phyloP scores from a whole-genome alignment of 2,113 vertebrate genomes.

The Apodemus sylvaticus region DNA sequence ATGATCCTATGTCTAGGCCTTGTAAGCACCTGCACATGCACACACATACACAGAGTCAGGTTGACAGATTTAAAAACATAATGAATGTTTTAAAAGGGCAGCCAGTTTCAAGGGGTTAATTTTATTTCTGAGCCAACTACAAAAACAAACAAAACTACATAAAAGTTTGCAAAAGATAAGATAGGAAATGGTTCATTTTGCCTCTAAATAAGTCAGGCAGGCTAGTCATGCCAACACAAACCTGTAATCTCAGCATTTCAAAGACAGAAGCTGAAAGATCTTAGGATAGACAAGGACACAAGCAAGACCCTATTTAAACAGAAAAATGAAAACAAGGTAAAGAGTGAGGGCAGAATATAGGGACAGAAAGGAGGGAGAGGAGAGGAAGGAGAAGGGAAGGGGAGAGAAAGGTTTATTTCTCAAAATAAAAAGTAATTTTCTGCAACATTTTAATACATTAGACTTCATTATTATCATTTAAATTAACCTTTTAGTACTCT shows the following conservation, averaged over 20 bases:
- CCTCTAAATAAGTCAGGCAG: not conserved
- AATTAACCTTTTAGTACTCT: not conserved
- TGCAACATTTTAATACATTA: not conserved
- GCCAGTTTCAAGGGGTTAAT: not conserved
- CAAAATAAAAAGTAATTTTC: not conserved
- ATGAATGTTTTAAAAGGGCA: not conserved
- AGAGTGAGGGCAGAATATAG: accelerated
- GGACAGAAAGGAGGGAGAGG: too few relatives aligned
- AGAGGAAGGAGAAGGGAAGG: too few relatives aligned
- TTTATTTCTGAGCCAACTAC: not conserved
- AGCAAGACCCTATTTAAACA: not conserved
- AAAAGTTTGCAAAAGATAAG: not conserved
- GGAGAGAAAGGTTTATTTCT: too few relatives aligned
- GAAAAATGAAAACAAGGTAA: too few relatives aligned
- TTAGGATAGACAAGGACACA: not conserved
- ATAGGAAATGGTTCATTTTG: not conserved
- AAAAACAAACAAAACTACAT: not conserved
- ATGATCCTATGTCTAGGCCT: not conserved
- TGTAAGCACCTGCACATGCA: not conserved
- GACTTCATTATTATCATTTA: not conserved
- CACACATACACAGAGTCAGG: not conserved
- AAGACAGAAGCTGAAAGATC: not conserved
- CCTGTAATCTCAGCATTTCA: not conserved
- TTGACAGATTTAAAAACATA: not conserved
- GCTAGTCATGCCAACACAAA: accelerated